Base-by-base conservation (phyloP, 2,797 vertebrate genomes). In the Microhierax caerulescens region DNA sequence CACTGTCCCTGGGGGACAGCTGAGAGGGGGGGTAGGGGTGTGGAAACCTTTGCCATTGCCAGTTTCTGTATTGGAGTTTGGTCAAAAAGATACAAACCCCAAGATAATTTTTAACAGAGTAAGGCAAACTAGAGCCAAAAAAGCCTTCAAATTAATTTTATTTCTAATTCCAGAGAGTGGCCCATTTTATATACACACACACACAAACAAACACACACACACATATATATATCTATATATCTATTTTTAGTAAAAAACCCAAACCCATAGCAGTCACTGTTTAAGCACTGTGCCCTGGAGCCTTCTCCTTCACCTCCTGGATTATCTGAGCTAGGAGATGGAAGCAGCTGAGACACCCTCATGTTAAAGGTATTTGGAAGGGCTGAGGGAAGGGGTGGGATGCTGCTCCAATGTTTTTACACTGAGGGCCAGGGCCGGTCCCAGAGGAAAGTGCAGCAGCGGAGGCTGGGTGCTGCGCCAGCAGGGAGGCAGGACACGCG, bases 391-490 rank as follows among this genome's bases (percentile, higher is more conserved):
- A 89, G 11, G 36, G 30, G 21, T 57, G 43, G 77, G 41, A 88
- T 43, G 41, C 69, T 91, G 65, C 72, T 85, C 19, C 60, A 57
- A 5, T 25, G 10, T 43, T 95, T 87, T 80, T 64, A 43, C 41
- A n/a, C 19, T 10, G 19, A 16, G 23, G 54, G 18, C 21, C 0
- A 1, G 48, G 47, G 27, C 43, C 50, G 67, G 65, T 60, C 18
- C n/a, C 37, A 41, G 75, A 36, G 78, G 57, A 18, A 89, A 48
- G 27, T 4, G 23, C 64, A 85, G 83, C 80, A 70, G 64, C 19
- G 39, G 85, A 81, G 68, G 69, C 56, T 81, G 85, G 70, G 72
- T 83, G 94, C 88, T 85, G 93, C 76, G 87, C 89, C 86, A 68
- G 60, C 60, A 60, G 67, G 36, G 84, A 85, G 80, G 84, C 90